A percentile compares a stretch with the other conserved stretches of the same genome.
Evolutionary conservation across 2,797 vertebrate genomes (phyloP).

Genomic region (Pachyuromys duprasi): DNA sequence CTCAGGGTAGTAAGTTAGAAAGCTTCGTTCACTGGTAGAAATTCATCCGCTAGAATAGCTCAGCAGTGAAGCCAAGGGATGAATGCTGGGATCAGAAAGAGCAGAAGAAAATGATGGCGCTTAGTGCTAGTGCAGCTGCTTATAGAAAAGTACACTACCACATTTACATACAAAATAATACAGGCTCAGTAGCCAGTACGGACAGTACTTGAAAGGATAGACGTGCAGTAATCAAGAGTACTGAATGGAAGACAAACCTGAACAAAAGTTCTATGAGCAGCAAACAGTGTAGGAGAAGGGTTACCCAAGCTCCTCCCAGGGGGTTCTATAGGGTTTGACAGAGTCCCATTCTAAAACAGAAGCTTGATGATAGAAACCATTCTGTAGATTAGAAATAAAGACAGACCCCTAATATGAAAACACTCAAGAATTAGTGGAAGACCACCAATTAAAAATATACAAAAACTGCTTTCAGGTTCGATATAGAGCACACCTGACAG

Average conservation of each 20-base stretch:
- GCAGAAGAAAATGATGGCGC: background rate
- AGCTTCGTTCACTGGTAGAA: background rate
- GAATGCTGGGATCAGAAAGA: background rate
- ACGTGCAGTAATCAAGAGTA: background rate
- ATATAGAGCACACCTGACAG: background rate
- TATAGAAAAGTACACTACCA: fast-evolving
- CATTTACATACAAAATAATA: fast-evolving
- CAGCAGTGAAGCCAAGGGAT: background rate
- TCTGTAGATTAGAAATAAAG: background rate
- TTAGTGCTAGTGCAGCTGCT: fast-evolving
- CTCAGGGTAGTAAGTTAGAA: background rate
- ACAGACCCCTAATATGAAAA: background rate
- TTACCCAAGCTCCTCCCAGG: background rate
- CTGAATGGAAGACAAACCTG: background rate
- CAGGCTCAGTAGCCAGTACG: background rate
- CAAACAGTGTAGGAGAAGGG: background rate
- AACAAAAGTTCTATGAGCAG: background rate
- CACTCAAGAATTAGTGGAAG: background rate
- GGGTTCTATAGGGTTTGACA: background rate
- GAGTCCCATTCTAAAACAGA: background rate
- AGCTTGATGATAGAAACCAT: background rate
- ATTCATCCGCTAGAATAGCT: background rate
- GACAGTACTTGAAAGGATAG: background rate
- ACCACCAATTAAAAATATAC: background rate
- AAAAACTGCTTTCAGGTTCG: background rate